Base-by-base conservation (phyloP, 2,888 invertebrate species). In the Epicampocera succincta region DNA sequence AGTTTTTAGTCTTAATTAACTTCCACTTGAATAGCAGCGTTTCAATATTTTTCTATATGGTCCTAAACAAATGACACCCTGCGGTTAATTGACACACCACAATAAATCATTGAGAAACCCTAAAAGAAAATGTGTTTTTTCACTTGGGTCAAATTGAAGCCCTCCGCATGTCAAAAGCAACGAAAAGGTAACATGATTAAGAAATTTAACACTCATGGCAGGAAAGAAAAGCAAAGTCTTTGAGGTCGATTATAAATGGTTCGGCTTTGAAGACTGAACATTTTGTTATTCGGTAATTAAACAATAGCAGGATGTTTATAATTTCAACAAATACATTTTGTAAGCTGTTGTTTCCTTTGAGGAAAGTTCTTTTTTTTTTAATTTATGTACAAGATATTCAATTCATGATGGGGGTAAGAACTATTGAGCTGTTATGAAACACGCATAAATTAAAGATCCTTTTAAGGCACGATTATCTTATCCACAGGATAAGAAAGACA, bases 261-360 rank as follows among this genome's bases (percentile, higher is more conserved):
- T 42, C 68, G 17, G 38, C 61, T 33, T 38, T n/a, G 29, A 60
- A 50, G 50, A 46, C 65, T 38, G 8, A 69, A 13, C 38, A 58
- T 71, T 80, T 80, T 74, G 54, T 68, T 25, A 33, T n/a, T 15
- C 52, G 5, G 17, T 21, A 17, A 38, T 46, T 44, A 52, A 68
- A 56, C 38, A 56, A 44, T 44, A 73, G 46, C 77, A 77, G 81
- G 81, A 81, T 77, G 63, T 73, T 73, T 52, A 73, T 81, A 77
- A 73, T 73, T 81, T 73, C 63, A 81, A 73, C 68, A 73, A 65
- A 72, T 61, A 73, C 76, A 58, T 73, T n/a, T 73, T 75, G 68
- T 52, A 80, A 80, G 65, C 56, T 46, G 71, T 75, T 76, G 56
- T 77, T 73, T 73, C 63, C 69, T 15, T 42, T 44, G 19, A 2